Conservation (phyloP, 2,797 vertebrate species). For the Brachymystax lenok region DNA sequence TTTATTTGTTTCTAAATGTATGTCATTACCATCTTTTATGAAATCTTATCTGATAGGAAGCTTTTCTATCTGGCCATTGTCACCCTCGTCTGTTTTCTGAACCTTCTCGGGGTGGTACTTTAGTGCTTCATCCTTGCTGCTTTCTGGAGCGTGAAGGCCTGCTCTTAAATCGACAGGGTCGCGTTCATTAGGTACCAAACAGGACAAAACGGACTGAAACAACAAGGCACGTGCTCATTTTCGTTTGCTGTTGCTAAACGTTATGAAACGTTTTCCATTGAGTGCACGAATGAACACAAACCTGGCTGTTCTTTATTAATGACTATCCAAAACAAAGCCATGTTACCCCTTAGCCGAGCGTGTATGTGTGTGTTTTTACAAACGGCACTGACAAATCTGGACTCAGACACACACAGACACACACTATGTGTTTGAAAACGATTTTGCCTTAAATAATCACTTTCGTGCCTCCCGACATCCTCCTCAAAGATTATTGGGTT, state of each 20-base stretch:
- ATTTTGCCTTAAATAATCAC: slow-evolving; percentile 74
- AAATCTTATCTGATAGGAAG: slow-evolving; percentile 11
- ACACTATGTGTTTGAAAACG: slow-evolving; percentile 23
- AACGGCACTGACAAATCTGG: slow-evolving; percentile 15
- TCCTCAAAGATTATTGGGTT: slow-evolving; percentile 38
- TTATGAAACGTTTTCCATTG: background rate
- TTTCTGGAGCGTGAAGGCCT: slow-evolving; percentile 56
- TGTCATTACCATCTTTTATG: slow-evolving; percentile 30
- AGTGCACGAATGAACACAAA: background rate
- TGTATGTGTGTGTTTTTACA: background rate
- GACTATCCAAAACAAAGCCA: slow-evolving; percentile 64
- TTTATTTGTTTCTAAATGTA: slow-evolving; percentile 45
- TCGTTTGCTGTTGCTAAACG: background rate
- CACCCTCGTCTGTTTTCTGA: slow-evolving; percentile 6
- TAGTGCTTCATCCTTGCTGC: slow-evolving; percentile 66
- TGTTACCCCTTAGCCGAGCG: slow-evolving; percentile 35
- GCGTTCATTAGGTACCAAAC: background rate
- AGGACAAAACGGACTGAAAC: background rate
- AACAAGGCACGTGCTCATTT: background rate
- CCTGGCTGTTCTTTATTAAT: slow-evolving; percentile 53
- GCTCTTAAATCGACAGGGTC: slow-evolving; percentile 31
- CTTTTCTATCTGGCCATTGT: slow-evolving; percentile 32
- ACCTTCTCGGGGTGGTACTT: slow-evolving; percentile 51
- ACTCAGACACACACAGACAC: slow-evolving; percentile 19
- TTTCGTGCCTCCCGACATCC: slow-evolving; percentile 67